phyloP scores from a whole-genome alignment of 2,888 invertebrate species.

The Ecdyonurus torrentis region DNA sequence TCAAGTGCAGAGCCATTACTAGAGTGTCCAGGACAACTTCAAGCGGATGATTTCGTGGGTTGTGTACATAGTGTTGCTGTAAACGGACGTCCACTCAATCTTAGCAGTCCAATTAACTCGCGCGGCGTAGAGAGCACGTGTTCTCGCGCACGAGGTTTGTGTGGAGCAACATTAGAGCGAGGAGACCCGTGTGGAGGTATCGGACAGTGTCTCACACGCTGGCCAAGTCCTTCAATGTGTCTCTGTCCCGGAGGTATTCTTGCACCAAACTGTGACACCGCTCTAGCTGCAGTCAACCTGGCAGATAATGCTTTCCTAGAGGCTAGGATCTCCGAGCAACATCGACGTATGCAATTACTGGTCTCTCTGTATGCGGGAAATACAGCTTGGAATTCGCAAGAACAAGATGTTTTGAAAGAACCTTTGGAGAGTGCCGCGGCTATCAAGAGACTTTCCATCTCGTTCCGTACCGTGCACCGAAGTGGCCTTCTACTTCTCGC shows the following conservation, averaged over 20 bases:
- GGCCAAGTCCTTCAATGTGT: slow-evolving; percentile 52
- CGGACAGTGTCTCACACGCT: slow-evolving; percentile 66
- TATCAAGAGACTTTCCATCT: slow-evolving; percentile 56
- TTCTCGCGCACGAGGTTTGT: slow-evolving; percentile 25
- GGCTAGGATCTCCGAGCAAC: slow-evolving; percentile 58
- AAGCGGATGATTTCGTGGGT: slow-evolving; percentile 84
- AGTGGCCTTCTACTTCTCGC: slow-evolving; percentile 74
- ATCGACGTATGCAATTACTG: slow-evolving; percentile 69
- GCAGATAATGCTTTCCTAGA: slow-evolving; percentile 62
- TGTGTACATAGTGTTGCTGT: slow-evolving; percentile 83
- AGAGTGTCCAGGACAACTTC: slow-evolving; percentile 77
- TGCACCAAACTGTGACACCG: slow-evolving; percentile 62
- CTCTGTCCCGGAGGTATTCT: slow-evolving; percentile 34
- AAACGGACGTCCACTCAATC: slow-evolving; percentile 67
- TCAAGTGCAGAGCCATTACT: slow-evolving; percentile 69
- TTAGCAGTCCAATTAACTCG: slow-evolving; percentile 57
- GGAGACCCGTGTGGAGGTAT: slow-evolving; percentile 37
- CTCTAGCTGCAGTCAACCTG: slow-evolving; percentile 64
- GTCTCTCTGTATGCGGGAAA: slow-evolving; percentile 60
- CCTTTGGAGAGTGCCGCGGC: slow-evolving; percentile 25
- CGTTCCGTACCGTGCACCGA: slow-evolving; percentile 61
- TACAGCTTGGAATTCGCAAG: slow-evolving; percentile 40
- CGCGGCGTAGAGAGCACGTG: slow-evolving; percentile 61
- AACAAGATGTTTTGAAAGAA: too few species aligned
- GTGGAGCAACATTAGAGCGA: slow-evolving; percentile 23